Conservation (phyloP, 2,888 invertebrate genomes). For the Altica lythri region DNA sequence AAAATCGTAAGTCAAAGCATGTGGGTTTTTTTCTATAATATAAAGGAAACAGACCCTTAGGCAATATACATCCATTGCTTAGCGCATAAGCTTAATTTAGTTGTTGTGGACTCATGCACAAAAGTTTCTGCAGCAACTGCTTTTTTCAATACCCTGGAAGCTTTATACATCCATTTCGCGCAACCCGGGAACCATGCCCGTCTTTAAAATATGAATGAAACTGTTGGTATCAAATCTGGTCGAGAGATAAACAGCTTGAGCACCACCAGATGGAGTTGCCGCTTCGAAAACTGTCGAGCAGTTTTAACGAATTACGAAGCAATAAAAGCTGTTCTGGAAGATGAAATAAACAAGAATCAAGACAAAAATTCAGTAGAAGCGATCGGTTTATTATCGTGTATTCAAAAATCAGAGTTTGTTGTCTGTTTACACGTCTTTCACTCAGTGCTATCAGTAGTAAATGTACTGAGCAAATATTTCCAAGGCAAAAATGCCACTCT, state of each 20-base stretch:
- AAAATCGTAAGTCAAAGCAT: conserved; percentile 7
- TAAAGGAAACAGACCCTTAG: conserved; percentile 4
- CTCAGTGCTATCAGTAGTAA: conserved; percentile 1
- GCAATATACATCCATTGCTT: background rate
- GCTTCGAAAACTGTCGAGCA: conserved; percentile 26
- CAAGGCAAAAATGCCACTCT: conserved; percentile 3
- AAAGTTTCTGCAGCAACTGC: conserved; percentile 1
- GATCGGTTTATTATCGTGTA: no score
- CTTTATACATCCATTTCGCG: conserved; percentile 31
- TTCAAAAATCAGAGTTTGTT: background rate
- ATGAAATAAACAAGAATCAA: background rate
- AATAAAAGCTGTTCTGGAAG: conserved; percentile 19
- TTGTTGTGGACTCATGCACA: background rate
- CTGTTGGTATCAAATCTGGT: conserved; percentile 19
- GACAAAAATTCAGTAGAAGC: conserved; percentile 19
- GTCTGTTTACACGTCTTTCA: conserved; percentile 2
- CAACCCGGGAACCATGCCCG: conserved; percentile 25
- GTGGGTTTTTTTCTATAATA: conserved; percentile 17
- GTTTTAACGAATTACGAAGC: conserved; percentile 24
- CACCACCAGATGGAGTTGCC: conserved; percentile 31
- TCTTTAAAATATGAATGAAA: conserved; percentile 21
- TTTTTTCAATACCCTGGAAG: conserved; percentile 30
- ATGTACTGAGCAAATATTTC: conserved; percentile 5
- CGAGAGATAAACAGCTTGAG: conserved; percentile 28
- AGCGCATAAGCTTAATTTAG: background rate